phyloP scores from a whole-genome alignment of 2,113 vertebrate species.

The Carassius auratus region DNA sequence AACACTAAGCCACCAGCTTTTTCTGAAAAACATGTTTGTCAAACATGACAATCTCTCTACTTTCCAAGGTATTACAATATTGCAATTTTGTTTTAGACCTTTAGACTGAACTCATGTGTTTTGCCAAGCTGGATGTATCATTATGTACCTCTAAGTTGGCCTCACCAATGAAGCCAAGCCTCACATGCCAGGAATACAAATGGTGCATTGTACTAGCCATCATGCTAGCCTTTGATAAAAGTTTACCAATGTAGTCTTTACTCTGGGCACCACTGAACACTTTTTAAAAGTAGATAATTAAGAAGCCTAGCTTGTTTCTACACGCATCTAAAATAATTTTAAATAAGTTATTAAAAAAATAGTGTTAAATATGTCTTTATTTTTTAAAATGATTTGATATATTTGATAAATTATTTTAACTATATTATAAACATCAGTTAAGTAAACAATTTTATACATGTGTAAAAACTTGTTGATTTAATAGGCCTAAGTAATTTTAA shows the following conservation, averaged over 20 bases:
- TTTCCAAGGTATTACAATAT: background rate
- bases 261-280: background rate
- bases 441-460: background rate
- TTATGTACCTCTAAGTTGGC: slow-evolving; percentile 1
- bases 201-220: background rate
- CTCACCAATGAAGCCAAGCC: background rate
- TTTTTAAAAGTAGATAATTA: background rate
- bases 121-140: background rate
- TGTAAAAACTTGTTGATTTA: background rate
- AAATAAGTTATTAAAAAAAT: background rate
- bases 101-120: background rate
- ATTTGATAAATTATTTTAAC: no score
- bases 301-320: background rate
- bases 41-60: background rate
- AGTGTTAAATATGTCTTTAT: no score
- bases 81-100: background rate
- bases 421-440: background rate
- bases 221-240: slow-evolving; percentile 8
- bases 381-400: background rate
- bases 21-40: background rate
- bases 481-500: background rate
- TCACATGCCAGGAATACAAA: slow-evolving; percentile 18
- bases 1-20: background rate
- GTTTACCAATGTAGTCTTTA: background rate
- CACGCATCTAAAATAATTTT: background rate